These are phyloP conservation scores for Drosophila bipectinata DNA, from an alignment of 1,140 invertebrate species.

Conservation along the genomic window DNA sequence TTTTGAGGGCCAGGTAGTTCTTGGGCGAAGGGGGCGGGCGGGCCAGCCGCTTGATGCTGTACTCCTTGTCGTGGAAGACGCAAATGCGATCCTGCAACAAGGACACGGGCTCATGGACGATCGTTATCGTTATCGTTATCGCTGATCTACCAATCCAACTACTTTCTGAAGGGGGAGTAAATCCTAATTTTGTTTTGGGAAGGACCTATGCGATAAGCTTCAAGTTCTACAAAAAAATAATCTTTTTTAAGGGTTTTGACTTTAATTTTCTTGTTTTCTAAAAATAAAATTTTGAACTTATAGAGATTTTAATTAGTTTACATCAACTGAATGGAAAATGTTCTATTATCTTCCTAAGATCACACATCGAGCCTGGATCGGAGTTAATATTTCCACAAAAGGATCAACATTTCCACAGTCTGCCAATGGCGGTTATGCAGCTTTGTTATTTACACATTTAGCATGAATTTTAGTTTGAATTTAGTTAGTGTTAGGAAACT, in stretches of 20 bases:
- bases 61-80: constrained; percentile 74
- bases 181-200: constrained; percentile 3
- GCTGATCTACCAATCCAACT: constrained; percentile 43
- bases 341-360: neutral
- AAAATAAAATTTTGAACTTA: neutral
- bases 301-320: too few relatives aligned
- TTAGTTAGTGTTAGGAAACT: constrained; percentile 20
- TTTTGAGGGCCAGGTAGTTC: constrained; percentile 75
- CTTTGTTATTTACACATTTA: constrained; percentile 24
- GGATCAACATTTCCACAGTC: constrained; percentile 43
- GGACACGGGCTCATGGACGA: constrained; percentile 29
- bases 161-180: constrained; percentile 21
- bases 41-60: constrained; percentile 73
- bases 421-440: constrained; percentile 35
- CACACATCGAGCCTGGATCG: constrained; percentile 13
- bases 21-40: constrained; percentile 76
- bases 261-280: too few relatives aligned
- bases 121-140: constrained; percentile 24
- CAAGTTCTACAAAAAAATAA: constrained; percentile 12
- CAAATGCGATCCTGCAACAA: constrained; percentile 80
- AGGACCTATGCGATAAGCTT: constrained; percentile 30
- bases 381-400: constrained; percentile 14
- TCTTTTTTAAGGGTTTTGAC: neutral
- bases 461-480: constrained; percentile 22
- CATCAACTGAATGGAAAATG: too few relatives aligned